These are phyloP conservation scores for Ochropacha duplaris DNA, from an alignment of 2,888 invertebrate genomes.

Conservation along the genomic window DNA sequence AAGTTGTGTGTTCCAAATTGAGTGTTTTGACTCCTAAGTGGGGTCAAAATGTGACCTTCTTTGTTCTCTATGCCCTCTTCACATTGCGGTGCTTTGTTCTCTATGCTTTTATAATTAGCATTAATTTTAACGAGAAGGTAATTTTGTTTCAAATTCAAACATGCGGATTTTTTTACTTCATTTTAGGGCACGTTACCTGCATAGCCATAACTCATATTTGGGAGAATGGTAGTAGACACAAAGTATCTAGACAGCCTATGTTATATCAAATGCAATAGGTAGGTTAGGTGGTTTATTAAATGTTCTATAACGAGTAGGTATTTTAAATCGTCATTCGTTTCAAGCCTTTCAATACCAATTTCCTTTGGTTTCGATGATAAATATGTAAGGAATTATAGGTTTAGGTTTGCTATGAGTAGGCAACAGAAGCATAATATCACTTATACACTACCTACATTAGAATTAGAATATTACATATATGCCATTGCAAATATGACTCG, in stretches of 20 bases:
- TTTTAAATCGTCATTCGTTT: too few species aligned
- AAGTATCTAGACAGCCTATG: too few species aligned
- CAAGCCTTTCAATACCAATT: background rate
- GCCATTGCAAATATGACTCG: too few species aligned
- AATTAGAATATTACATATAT: too few species aligned
- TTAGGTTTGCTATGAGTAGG: background rate
- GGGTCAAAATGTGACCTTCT: conserved; percentile 28
- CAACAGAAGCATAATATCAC: background rate
- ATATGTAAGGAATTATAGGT: background rate
- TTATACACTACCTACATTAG: background rate
- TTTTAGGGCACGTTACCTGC: background rate
- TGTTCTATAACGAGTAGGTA: too few species aligned
- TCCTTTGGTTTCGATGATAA: background rate
- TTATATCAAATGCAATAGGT: too few species aligned
- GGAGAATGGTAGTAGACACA: background rate
- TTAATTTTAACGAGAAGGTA: background rate
- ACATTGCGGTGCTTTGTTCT: background rate
- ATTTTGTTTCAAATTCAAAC: background rate
- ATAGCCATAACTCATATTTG: too few species aligned
- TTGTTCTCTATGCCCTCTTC: conserved; percentile 25
- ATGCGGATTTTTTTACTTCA: background rate
- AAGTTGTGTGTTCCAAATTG: conserved; percentile 1
- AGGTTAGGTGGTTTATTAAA: too few species aligned
- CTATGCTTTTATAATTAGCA: background rate
- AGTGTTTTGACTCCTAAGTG: conserved; percentile 11